Evolutionary conservation across 2,888 invertebrate genomes (phyloP), one percentile per base, ranked within the genome.

Genomic region (Lasius fuliginosus): DNA sequence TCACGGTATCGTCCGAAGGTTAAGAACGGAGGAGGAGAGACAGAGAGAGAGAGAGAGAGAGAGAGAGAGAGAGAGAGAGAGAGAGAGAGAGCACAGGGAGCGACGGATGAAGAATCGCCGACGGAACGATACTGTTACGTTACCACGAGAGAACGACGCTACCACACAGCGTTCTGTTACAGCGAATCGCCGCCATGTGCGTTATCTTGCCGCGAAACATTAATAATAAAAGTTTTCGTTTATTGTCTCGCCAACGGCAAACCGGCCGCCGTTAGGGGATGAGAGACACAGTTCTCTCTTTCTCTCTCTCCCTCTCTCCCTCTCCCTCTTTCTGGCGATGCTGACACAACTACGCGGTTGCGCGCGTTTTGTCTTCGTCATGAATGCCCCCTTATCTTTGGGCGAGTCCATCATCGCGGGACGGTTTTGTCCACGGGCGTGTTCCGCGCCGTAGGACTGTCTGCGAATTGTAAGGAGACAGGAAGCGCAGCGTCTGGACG

Each of bases 381-480:
- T 93, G 93, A 93, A 93, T 93, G 90, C 87, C 82, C 92, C 90
- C 93, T 93, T 93, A 93, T 93, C 93, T 92, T 89, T 75, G 85
- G 69, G 86, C 92, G 92, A 92, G 93, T 93, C 93, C 92, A 89
- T 92, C 92, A 92, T 89, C 86, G 87, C 86, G 87, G 90, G 85
- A 89, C 86, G 88, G 92, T 92, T 92, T 92, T 92, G 92, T 92
- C 90, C 88, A 76, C 86, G 86, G 62, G 65, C 81, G 88, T 36
- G 79, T 85, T 82, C 86, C 90, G 87, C 88, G 87, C 88, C 90
- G 89, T 88, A 87, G 88, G 90, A 92, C 93, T 94, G 93, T 92
- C 93, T 92, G 93, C 90, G 92, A 93, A 94, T 94, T 94, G 94
- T 94, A 92, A 94, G 93, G 92, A 93, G 92, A 93, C 94, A 94